phyloP scores from a whole-genome alignment of 2,113 vertebrate genomes.

The Brachyistius frenatus region DNA sequence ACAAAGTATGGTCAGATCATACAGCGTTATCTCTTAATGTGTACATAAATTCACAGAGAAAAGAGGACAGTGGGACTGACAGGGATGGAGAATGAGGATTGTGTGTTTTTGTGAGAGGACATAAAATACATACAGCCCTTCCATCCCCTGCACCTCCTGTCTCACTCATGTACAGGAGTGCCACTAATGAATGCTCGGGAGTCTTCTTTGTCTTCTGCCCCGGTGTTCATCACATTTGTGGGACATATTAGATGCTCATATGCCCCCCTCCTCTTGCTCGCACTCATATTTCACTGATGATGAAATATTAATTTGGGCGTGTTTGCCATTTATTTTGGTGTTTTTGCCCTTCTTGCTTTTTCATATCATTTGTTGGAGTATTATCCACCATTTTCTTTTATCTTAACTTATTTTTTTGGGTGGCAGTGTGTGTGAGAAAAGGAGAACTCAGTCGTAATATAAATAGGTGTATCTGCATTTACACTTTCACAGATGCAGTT shows the following conservation, averaged over 20 bases:
- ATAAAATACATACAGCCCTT: constrained; percentile 15
- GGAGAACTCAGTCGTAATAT: neutral
- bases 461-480: constrained; percentile 10
- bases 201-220: constrained; percentile 53
- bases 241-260: constrained; percentile 24
- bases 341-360: constrained; percentile 7
- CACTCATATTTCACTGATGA: constrained; percentile 41
- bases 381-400: neutral
- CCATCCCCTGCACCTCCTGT: neutral
- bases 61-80: no score
- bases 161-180: neutral
- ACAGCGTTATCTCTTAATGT: no score
- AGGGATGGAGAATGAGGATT: no score
- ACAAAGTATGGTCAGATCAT: no score
- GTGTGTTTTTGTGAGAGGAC: no score
- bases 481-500: constrained; percentile 16
- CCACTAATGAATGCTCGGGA: constrained; percentile 59
- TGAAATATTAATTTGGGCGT: constrained; percentile 55
- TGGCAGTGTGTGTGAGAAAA: constrained; percentile 1
- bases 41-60: no score
- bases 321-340: neutral
- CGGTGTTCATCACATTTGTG: constrained; percentile 16
- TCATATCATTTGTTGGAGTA: neutral
- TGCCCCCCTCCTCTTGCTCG: constrained; percentile 1
- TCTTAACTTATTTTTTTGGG: neutral